Evolutionary conservation across 2,888 invertebrate genomes (phyloP).

Genomic region (Ecdyonurus torrentis): DNA sequence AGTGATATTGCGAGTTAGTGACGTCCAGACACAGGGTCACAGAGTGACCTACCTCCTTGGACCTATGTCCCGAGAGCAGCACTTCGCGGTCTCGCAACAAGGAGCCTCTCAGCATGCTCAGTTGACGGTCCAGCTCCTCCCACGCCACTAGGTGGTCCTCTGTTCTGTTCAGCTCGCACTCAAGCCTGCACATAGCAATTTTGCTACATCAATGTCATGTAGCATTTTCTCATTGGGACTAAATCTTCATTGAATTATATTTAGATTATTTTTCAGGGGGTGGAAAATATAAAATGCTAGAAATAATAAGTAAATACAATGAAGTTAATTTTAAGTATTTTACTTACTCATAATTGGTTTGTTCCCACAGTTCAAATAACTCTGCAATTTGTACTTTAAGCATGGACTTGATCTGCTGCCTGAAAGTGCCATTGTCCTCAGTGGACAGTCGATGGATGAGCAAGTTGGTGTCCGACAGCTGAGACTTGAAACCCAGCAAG

Average conservation of each 20-base stretch:
- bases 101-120: not conserved
- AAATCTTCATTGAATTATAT: too few species aligned
- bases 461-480: not conserved
- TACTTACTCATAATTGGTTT: not conserved
- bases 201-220: too few species aligned
- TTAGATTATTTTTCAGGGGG: too few species aligned
- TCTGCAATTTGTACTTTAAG: constrained; percentile 1
- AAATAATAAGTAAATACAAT: too few species aligned
- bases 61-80: not conserved
- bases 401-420: not conserved
- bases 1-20: too few species aligned
- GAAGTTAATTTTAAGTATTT: not conserved
- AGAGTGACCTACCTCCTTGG: not conserved
- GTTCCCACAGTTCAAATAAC: not conserved
- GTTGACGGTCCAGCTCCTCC: not conserved
- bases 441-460: not conserved
- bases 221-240: too few species aligned
- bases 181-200: not conserved
- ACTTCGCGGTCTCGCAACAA: not conserved
- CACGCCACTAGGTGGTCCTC: not conserved
- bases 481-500: not conserved
- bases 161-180: not conserved
- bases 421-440: not conserved
- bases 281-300: too few species aligned
- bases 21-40: too few species aligned